These are phyloP conservation scores for Thamnophis sirtalis DNA, from an alignment of 2,113 vertebrate genomes.

Conservation along the genomic window DNA sequence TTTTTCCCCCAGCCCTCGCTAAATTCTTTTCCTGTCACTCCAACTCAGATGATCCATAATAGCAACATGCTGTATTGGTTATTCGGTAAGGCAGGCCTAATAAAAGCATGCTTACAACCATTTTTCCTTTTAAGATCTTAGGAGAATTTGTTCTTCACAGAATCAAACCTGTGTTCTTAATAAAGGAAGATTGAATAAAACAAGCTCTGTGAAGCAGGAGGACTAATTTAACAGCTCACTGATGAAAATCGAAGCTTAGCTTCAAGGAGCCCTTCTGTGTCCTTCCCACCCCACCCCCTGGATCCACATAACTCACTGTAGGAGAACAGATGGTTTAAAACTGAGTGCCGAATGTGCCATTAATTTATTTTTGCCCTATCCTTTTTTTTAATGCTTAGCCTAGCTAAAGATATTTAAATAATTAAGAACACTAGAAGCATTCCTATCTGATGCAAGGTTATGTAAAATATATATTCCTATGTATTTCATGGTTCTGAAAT, in stretches of 20 bases:
- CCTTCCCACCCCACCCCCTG: not conserved
- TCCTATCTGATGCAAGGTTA: constrained; percentile 44
- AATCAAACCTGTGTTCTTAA: constrained; percentile 66
- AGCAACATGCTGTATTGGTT: constrained; percentile 69
- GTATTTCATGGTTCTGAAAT: not conserved
- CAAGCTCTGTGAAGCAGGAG: constrained; percentile 48
- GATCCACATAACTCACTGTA: constrained; percentile 48
- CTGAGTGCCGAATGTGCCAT: constrained; percentile 58
- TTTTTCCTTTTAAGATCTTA: constrained; percentile 65
- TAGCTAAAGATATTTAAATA: constrained; percentile 48
- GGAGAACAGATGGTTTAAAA: constrained; percentile 55
- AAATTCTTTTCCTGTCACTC: constrained; percentile 65
- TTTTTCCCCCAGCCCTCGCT: not conserved
- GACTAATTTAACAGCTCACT: constrained; percentile 57
- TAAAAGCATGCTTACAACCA: constrained; percentile 62
- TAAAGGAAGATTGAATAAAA: constrained; percentile 67
- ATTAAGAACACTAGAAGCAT: constrained; percentile 39
- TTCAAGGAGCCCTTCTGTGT: not conserved
- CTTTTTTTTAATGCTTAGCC: constrained; percentile 42
- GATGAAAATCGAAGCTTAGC: constrained; percentile 58
- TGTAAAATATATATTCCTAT: not conserved
- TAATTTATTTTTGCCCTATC: constrained; percentile 50
- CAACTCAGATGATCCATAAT: constrained; percentile 64
- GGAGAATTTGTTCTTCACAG: constrained; percentile 69
- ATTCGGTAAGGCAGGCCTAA: constrained; percentile 59